A percentile compares a stretch with the other conserved stretches of the same genome.
phyloP scores from a whole-genome alignment of 2,113 vertebrate genomes.

The Elachura formosa region DNA sequence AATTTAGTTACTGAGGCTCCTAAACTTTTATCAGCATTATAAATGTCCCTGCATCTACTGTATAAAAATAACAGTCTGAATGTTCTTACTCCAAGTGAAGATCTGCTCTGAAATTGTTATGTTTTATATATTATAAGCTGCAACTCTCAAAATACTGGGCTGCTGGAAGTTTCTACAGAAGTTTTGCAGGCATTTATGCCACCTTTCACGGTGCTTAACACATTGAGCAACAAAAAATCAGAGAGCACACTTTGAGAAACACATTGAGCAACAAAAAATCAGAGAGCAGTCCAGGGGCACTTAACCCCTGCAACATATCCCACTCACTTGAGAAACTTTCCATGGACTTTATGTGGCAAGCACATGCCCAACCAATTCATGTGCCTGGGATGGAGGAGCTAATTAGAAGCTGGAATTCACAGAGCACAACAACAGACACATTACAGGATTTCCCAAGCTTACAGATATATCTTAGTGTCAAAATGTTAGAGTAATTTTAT shows the following conservation, averaged over 20 bases:
- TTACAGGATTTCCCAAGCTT: not conserved
- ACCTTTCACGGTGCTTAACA: not conserved
- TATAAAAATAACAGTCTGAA: not conserved
- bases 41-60: not conserved
- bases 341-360: rapidly evolving
- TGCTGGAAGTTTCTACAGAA: not conserved
- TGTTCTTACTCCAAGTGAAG: not conserved
- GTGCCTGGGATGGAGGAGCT: not conserved
- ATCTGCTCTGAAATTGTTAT: not conserved
- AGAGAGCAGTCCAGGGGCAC: rapidly evolving
- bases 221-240: not conserved
- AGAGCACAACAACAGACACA: not conserved
- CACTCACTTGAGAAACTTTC: rapidly evolving
- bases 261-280: not conserved
- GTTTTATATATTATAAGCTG: not conserved
- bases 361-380: rapidly evolving
- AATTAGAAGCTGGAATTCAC: not conserved
- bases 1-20: not conserved
- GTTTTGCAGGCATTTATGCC: not conserved
- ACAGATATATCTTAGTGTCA: not conserved
- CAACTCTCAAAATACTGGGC: not conserved
- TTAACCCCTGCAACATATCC: not conserved
- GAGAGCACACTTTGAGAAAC: not conserved
- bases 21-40: not conserved
- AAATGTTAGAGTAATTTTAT: not conserved